These are phyloP conservation scores for Heptranchias perlo DNA, from an alignment of 2,113 vertebrate genomes.

Conservation along the genomic window DNA sequence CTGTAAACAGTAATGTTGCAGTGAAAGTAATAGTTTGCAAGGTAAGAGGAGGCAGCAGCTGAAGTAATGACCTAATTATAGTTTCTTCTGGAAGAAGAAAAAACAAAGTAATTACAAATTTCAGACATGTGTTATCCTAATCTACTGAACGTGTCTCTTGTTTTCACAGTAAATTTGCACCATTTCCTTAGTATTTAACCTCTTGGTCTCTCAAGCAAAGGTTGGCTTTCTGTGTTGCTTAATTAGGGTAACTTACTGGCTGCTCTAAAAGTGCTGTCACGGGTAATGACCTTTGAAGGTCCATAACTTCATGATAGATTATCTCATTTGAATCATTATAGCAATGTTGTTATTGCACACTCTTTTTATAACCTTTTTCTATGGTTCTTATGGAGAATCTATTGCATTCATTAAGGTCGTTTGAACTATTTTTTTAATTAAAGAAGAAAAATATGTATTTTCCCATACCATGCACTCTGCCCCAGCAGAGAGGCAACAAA, in stretches of 20 bases:
- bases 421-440: not conserved
- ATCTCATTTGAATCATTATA: constrained; percentile 32
- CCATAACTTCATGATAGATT: constrained; percentile 37
- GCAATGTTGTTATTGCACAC: constrained; percentile 24
- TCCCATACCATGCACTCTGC: not conserved
- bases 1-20: not conserved
- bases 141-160: constrained; percentile 29
- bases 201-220: constrained; percentile 27
- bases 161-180: constrained; percentile 36
- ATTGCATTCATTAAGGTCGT: constrained; percentile 6
- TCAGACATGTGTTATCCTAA: constrained; percentile 36
- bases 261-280: constrained; percentile 18
- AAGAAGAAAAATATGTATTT: constrained; percentile 29
- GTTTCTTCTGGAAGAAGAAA: constrained; percentile 21
- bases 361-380: constrained; percentile 33
- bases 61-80: constrained; percentile 36
- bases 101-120: constrained; percentile 37
- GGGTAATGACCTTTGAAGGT: constrained; percentile 35
- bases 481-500: not conserved
- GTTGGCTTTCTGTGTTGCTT: constrained; percentile 27
- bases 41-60: constrained; percentile 6
- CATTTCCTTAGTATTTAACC: constrained; percentile 36
- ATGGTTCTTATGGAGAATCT: constrained; percentile 28
- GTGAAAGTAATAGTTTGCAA: not conserved
- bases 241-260: constrained; percentile 34